Evolutionary conservation across 2,888 invertebrate genomes (phyloP).

Genomic region (Homarus gammarus): DNA sequence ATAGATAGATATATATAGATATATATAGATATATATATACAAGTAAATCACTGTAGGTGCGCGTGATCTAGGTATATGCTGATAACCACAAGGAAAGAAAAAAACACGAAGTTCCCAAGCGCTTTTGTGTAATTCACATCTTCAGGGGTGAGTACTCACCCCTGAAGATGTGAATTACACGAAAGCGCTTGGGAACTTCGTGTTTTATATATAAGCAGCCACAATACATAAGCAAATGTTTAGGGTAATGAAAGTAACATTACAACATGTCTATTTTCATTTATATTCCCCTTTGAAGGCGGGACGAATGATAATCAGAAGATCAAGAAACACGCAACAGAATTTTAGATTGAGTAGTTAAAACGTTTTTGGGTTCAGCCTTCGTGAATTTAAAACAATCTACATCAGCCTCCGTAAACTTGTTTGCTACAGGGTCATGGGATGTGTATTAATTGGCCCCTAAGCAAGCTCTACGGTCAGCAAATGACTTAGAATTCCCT

Average conservation of each 20-base stretch:
- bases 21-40: conserved; percentile 31
- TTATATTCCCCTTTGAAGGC: not conserved
- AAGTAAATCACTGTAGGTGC: conserved; percentile 38
- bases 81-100: too few species aligned
- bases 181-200: not conserved
- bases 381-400: conserved; percentile 26
- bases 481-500: conserved; percentile 4
- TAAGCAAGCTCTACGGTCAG: conserved; percentile 25
- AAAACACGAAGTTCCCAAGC: too few species aligned
- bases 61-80: not conserved
- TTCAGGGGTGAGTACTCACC: too few species aligned
- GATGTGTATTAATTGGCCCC: conserved; percentile 16
- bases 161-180: too few species aligned
- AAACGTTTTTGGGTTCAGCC: conserved; percentile 37
- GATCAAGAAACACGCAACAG: conserved; percentile 57
- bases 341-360: conserved; percentile 11
- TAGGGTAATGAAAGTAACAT: not conserved
- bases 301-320: conserved; percentile 42
- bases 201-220: not conserved
- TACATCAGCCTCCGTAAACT: not conserved
- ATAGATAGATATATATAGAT: conserved; percentile 25
- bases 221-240: not conserved
- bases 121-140: too few species aligned
- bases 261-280: conserved; percentile 12
- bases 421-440: conserved; percentile 50